Evolutionary conservation across 2,888 invertebrate genomes (phyloP), one percentile per base, ranked within the genome.

Genomic region (Cyrtodaria siliqua): DNA sequence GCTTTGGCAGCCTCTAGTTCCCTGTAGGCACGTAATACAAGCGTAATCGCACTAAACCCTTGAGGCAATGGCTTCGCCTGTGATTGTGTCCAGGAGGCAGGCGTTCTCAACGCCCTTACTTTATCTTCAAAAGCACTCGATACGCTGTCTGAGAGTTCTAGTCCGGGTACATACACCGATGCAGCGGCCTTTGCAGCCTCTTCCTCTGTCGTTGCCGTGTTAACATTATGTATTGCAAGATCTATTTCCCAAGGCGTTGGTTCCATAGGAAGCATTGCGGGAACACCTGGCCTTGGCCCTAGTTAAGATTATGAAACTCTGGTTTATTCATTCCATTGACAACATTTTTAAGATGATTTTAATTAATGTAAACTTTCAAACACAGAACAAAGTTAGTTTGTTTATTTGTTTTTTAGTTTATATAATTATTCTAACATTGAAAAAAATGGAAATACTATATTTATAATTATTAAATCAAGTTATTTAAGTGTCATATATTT

Each of bases 171-270:
- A 47, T 79, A 71, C 1, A 79, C 75, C 2, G 60, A 64, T 2
- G 79, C 75, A 2, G 79, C 79, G 0, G 79, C 79, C 38, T 75
- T 72, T 0, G 72, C 72, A 2, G 79, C 79, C 12, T 18, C 72
- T 3, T 60, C 56, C 55, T 79, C 75, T 0, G 79, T 79, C 9
- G 47, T 75, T 6, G 79, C 79, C 4, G 72, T 47, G 18, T 71
- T 55, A 16, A 79, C 56, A 23, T 75, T 63, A 18, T 60, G 61
- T 18, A 79, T 59, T 3, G 79, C 79, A 2, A 67, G 47, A n/a
- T 79, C 72, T 2, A 79, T 23, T 27, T 79, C 79, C 71, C 75
- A 79, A 27, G 63, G 68, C 14, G 75, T 68, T 4, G 79, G 79
- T 44, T 79, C 79, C 50, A 47, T 24, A 16, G 40, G 33, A 40